A percentile compares a stretch with the other conserved stretches of the same genome.
phyloP scores from a whole-genome alignment of 1,140 invertebrate genomes.

The Panulirus ornatus region DNA sequence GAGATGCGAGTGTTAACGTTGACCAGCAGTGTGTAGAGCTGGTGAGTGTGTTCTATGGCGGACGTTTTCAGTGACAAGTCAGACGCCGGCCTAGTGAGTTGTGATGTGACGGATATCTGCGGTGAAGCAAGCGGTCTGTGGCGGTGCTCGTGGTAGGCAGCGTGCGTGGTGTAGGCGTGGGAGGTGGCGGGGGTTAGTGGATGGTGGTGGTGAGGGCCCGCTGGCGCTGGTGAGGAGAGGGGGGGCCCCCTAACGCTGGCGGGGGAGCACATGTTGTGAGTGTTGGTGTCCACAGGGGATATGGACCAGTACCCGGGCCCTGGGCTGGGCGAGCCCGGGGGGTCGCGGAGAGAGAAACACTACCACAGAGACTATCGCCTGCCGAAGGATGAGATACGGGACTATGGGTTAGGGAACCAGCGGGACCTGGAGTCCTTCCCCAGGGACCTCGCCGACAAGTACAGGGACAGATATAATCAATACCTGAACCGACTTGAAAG shows the following conservation, averaged over 20 bases:
- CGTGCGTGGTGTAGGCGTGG: constrained; percentile 46
- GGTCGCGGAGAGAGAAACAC: constrained; percentile 71
- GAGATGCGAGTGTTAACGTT: too few species aligned
- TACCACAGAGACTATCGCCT: constrained; percentile 75
- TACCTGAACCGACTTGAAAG: constrained; percentile 72
- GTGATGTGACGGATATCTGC: too few species aligned
- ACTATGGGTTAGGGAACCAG: constrained; percentile 70
- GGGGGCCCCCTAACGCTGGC: constrained; percentile 19
- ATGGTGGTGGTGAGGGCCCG: neutral
- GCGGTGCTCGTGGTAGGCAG: constrained; percentile 9
- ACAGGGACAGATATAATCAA: constrained; percentile 74
- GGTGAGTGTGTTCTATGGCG: too few species aligned
- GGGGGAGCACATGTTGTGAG: constrained; percentile 19
- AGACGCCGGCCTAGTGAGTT: too few species aligned
- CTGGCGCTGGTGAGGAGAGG: constrained; percentile 10
- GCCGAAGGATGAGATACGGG: constrained; percentile 75
- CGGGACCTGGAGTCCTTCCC: constrained; percentile 69
- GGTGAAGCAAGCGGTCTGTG: too few species aligned
- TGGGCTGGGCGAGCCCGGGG: constrained; percentile 51
- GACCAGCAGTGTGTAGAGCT: too few species aligned
- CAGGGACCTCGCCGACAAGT: constrained; percentile 70
- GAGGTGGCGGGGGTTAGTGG: neutral
- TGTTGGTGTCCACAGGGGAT: constrained; percentile 62
- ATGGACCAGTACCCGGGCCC: constrained; percentile 61
- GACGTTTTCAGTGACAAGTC: too few species aligned